phyloP scores from a whole-genome alignment of 1,140 invertebrate genomes.

The Octopus bimaculoides region DNA sequence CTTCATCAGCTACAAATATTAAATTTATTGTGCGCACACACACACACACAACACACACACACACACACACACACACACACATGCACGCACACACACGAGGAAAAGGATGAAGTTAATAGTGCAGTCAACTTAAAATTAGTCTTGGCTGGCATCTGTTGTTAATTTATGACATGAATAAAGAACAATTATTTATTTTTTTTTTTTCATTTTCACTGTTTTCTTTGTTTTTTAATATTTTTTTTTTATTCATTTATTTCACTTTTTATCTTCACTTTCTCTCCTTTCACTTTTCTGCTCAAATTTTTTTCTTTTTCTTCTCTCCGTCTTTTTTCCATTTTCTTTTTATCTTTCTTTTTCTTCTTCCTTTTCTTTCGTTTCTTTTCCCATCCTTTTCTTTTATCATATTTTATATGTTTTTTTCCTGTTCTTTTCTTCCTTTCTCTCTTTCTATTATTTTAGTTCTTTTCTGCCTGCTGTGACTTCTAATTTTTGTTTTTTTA shows the following conservation, averaged over 20 bases:
- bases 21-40: too few species aligned
- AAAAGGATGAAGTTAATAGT: too few species aligned
- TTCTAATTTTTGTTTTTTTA: too few species aligned
- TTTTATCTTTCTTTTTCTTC: not conserved
- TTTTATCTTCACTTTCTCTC: not conserved
- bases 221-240: not conserved
- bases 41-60: not conserved
- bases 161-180: too few species aligned
- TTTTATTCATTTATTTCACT: not conserved
- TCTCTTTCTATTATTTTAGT: not conserved
- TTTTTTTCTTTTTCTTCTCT: not conserved
- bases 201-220: not conserved
- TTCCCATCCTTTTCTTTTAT: too few species aligned
- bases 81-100: too few species aligned
- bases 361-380: not conserved
- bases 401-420: too few species aligned
- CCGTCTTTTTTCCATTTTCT: not conserved
- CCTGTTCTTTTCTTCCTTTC: not conserved
- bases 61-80: not conserved
- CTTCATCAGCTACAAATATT: too few species aligned
- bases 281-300: not conserved
- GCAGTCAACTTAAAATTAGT: too few species aligned
- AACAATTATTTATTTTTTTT: not conserved
- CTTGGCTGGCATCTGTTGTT: too few species aligned
- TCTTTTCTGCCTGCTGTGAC: not conserved